Base-by-base conservation (phyloP, 2,113 vertebrate species). In the Cyanistes caeruleus region DNA sequence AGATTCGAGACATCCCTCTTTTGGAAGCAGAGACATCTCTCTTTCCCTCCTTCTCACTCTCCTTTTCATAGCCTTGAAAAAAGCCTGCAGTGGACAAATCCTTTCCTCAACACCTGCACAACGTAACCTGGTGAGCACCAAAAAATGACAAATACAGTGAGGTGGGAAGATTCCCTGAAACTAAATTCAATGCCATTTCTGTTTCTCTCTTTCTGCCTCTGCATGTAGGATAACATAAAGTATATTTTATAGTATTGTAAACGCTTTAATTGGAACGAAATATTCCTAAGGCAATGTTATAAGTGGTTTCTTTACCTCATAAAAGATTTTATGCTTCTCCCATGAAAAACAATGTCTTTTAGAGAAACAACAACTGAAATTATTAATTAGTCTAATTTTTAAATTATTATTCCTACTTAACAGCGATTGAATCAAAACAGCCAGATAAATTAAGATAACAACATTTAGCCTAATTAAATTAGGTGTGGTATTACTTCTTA, bases 391-490 rank as follows among this genome's bases (percentile, higher is more conserved):
- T 74, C 86, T 96, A 64, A 84, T 72, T 96, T 97, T 97, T 95
- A 98, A 97, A 92, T 15, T 5, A 92, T 95, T 12, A 92, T 97
- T 48, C 53, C 43, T 23, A 88, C 95, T 97, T 97, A 97, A 64
- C 74, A 94, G 81, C 91, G 82, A 97, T 97, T 97, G 95, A 95
- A 97, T 96, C 97, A 76, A 84, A 95, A 93, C 84, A 85, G 52
- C 46, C 94, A 96, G 86, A 97, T 97, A 97, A 94, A 97, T 92
- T 84, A 68, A 96, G 86, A 94, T 59, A 97, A 84, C 37, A 94
- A 65, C 39, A 87, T 92, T 97, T 95, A 92, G 52, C 78, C 69
- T 97, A 96, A 97, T 98, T 92, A 93, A 97, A 98, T 98, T 97
- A 96, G 63, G 11, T 91, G 79, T 89, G 84, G 64, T 91, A 91